Evolutionary conservation across 1,140 invertebrate species (phyloP).

Genomic region (Protaetia brevitarsis): DNA sequence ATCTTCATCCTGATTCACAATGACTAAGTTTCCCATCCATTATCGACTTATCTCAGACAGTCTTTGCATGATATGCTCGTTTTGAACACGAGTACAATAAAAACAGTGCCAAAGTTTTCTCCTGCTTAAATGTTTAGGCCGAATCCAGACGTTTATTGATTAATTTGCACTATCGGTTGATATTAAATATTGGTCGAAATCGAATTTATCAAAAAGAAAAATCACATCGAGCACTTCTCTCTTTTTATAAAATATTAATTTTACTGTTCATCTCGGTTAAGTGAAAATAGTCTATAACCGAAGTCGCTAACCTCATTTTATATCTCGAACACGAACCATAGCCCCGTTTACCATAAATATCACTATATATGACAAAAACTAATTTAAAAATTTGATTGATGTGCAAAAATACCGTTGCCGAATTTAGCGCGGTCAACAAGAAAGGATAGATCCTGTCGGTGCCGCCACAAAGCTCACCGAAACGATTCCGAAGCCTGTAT

Average conservation of each 20-base stretch:
- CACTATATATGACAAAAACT: constrained; percentile 4
- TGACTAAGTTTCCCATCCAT: background rate
- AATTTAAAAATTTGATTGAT: constrained; percentile 19
- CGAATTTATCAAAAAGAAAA: no score
- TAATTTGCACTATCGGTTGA: no score
- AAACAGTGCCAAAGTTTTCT: no score
- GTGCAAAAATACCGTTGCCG: constrained; percentile 8
- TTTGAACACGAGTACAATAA: background rate
- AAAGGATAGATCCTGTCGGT: background rate
- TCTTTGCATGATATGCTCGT: background rate
- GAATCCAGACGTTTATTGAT: no score
- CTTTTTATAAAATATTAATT: background rate
- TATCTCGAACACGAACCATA: background rate
- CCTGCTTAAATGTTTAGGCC: no score
- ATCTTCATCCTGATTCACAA: background rate
- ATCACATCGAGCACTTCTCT: no score
- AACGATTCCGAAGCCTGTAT: background rate
- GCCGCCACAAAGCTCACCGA: background rate
- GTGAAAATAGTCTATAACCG: background rate
- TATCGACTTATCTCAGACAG: background rate
- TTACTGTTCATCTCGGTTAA: background rate
- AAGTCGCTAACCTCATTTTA: background rate
- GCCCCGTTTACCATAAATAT: constrained; percentile 6
- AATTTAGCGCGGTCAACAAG: constrained; percentile 3
- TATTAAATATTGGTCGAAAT: no score